Percentiles rank a stretch among this genome's conserved stretches.
Evolutionary conservation across 2,113 vertebrate species (phyloP).

Genomic region (Tapirus terrestris): DNA sequence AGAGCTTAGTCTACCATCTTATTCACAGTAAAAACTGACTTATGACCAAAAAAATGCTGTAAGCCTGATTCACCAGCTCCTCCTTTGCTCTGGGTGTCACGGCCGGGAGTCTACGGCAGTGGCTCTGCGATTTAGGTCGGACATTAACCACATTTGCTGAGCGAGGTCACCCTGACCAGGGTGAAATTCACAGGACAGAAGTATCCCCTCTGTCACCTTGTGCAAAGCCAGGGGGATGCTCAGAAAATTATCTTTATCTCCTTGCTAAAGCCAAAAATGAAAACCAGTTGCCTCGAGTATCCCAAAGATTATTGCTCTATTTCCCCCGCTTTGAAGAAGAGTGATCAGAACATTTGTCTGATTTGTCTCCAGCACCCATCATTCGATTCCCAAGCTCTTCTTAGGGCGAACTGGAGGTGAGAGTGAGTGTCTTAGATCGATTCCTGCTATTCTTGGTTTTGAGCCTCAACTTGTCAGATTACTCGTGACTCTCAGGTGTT

Average conservation of each 20-base stretch:
- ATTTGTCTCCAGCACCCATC: background rate
- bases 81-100: background rate
- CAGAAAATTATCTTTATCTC: background rate
- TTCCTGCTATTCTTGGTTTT: conserved; percentile 52
- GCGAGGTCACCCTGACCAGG: background rate
- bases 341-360: background rate
- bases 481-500: background rate
- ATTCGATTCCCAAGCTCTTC: background rate
- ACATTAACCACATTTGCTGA: background rate
- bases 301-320: background rate
- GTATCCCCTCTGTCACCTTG: background rate
- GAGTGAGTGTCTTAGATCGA: conserved; percentile 14
- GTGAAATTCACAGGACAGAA: background rate
- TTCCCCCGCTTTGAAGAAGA: background rate
- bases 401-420: background rate
- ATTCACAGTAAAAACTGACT: background rate
- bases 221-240: background rate
- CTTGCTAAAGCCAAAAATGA: background rate
- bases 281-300: background rate
- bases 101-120: background rate
- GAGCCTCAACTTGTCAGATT: background rate
- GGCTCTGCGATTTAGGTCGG: background rate
- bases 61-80: background rate
- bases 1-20: background rate
- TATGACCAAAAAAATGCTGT: no score